phyloP scores from a whole-genome alignment of 1,140 invertebrate genomes.

The Cyclargus thomasi region DNA sequence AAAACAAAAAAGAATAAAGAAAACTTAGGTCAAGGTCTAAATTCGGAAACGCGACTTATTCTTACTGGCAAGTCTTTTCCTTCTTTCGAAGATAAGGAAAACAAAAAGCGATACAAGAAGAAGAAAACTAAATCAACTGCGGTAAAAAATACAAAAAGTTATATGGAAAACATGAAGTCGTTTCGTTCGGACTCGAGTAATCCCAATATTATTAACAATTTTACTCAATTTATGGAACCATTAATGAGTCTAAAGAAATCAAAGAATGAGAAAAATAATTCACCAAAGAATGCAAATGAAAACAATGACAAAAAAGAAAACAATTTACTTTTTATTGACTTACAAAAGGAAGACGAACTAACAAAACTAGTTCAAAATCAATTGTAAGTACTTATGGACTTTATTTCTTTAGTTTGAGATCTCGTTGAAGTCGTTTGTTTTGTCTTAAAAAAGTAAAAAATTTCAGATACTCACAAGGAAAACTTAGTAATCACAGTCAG shows the following conservation, averaged over 20 bases:
- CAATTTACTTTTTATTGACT: background rate
- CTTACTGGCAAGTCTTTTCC: conserved; percentile 65
- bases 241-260: background rate
- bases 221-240: background rate
- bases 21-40: conserved; percentile 48
- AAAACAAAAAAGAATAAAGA: conserved; percentile 53
- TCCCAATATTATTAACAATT: background rate
- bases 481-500: background rate
- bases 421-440: too few relatives aligned
- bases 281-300: background rate
- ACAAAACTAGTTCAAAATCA: background rate
- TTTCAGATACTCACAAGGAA: background rate
- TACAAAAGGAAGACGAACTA: background rate
- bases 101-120: conserved; percentile 29
- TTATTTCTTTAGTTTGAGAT: too few relatives aligned
- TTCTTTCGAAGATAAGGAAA: conserved; percentile 55
- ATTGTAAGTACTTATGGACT: background rate
- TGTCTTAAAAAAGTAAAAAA: too few relatives aligned
- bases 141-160: conserved; percentile 24
- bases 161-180: conserved; percentile 25
- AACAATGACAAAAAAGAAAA: background rate
- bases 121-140: conserved; percentile 26
- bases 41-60: conserved; percentile 60
- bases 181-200: background rate
- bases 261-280: background rate